Evolutionary conservation across 2,888 invertebrate species (phyloP).

Genomic region (Linnaemya vulpina): DNA sequence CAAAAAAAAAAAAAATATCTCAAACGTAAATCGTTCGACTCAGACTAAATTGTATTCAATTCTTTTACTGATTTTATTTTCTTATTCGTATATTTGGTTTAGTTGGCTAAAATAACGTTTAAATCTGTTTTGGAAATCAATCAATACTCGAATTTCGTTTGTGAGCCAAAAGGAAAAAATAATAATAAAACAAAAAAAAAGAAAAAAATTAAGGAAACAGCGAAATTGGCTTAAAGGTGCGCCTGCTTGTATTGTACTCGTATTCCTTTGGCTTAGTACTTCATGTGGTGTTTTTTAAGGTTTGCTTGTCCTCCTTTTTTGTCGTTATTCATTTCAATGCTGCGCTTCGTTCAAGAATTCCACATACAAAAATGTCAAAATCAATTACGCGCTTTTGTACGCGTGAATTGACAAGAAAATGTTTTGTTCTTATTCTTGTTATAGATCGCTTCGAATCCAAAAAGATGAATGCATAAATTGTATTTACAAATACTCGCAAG

Average conservation of each 20-base stretch:
- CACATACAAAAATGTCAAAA: conserved; percentile 76
- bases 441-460: conserved; percentile 48
- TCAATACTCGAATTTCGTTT: conserved; percentile 62
- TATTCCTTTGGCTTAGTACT: conserved; percentile 56
- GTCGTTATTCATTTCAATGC: conserved; percentile 54
- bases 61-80: conserved; percentile 28
- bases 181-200: no score
- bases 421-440: conserved; percentile 70
- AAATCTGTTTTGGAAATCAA: conserved; percentile 72
- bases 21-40: conserved; percentile 57
- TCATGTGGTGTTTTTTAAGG: conserved; percentile 40
- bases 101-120: conserved; percentile 65
- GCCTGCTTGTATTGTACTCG: conserved; percentile 61
- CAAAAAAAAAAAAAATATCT: conserved; percentile 28
- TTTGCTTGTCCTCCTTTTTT: conserved; percentile 15
- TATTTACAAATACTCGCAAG: conserved; percentile 18
- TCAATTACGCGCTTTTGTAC: conserved; percentile 76
- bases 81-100: conserved; percentile 51
- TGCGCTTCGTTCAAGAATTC: conserved; percentile 61
- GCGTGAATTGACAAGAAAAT: conserved; percentile 75
- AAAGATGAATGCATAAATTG: conserved; percentile 68
- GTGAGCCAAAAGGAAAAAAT: conserved; percentile 13
- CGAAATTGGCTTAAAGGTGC: conserved; percentile 70
- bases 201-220: not conserved
- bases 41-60: conserved; percentile 62